phyloP scores from a whole-genome alignment of 2,797 vertebrate species.

The Strix occidentalis region DNA sequence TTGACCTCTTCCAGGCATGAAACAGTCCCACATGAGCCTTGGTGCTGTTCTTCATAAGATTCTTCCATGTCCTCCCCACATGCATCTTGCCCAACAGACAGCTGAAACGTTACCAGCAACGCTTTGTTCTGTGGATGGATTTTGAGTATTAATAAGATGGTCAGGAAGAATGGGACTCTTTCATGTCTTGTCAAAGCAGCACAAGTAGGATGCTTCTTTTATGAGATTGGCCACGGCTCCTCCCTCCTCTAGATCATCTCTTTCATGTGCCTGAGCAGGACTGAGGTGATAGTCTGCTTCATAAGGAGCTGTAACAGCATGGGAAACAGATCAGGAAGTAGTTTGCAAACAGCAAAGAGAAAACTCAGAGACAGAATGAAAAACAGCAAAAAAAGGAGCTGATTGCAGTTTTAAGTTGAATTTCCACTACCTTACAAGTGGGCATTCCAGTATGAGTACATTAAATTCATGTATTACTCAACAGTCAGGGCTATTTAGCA shows the following conservation, averaged over 20 bases:
- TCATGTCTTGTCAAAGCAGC: slow-evolving; percentile 13
- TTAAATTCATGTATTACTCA: slow-evolving; percentile 20
- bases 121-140: slow-evolving; percentile 1
- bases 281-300: background rate
- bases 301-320: background rate
- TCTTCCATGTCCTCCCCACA: background rate
- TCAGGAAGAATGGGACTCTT: background rate
- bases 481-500: slow-evolving; percentile 43
- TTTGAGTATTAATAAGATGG: background rate
- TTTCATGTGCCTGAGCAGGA: slow-evolving; percentile 23
- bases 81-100: background rate
- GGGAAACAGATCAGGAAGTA: background rate
- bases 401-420: background rate
- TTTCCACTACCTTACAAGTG: background rate
- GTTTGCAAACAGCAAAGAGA: background rate
- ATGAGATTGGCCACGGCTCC: background rate
- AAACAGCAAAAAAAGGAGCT: background rate
- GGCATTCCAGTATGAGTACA: background rate
- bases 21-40: background rate
- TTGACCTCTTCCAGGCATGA: background rate
- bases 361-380: background rate
- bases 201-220: slow-evolving; percentile 16
- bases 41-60: background rate
- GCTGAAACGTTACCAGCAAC: background rate
- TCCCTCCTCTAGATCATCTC: background rate